Base-by-base conservation (phyloP, 2,797 vertebrate genomes). In the Falco columbarius region DNA sequence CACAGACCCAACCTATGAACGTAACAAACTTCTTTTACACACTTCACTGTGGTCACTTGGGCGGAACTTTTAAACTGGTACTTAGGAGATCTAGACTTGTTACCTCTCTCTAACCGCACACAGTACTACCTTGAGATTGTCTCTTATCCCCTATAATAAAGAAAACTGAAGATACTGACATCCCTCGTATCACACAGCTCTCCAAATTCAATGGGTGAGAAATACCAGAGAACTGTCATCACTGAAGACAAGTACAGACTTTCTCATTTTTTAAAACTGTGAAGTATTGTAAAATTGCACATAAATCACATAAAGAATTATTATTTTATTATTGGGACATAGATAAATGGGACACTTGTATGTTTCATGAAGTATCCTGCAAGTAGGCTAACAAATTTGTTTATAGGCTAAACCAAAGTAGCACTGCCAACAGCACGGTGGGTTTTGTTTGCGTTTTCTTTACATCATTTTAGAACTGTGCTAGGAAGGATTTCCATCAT, bases 101-200 rank as follows among this genome's bases (percentile, higher is more conserved):
- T 68, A 72, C 62, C 9, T 66, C 68, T 51, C 55, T 67, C 19
- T 20, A 81, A 26, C 40, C 77, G n/a, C 61, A 40, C 6, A 38
- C 2, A 89, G 49, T 10, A 63, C 21, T 22, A 84, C 18, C 32
- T 52, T 49, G 15, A 63, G 36, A 66, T 14, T 12, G 12, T 42
- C 42, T 55, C 51, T 40, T 34, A 44, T 22, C 20, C 34, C 86
- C 46, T 84, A 9, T 32, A 38, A 42, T 42, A 75, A 92, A 54
- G 36, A 21, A 61, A 92, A 75, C 4, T 36, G 24, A 61, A 70
- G 52, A 58, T 16, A 42, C 0, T 22, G 19, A 79, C 46, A 49
- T 44, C 62, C n/a, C 20, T 56, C 1, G 0, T 15, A 56, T 56
- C 1, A 0, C 14, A 56, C 9, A 75, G 21, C 20, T 72, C 61